Evolutionary conservation across 2,888 invertebrate species (phyloP), one percentile per base, ranked within the genome.

Genomic region (Drosophila formosana): DNA sequence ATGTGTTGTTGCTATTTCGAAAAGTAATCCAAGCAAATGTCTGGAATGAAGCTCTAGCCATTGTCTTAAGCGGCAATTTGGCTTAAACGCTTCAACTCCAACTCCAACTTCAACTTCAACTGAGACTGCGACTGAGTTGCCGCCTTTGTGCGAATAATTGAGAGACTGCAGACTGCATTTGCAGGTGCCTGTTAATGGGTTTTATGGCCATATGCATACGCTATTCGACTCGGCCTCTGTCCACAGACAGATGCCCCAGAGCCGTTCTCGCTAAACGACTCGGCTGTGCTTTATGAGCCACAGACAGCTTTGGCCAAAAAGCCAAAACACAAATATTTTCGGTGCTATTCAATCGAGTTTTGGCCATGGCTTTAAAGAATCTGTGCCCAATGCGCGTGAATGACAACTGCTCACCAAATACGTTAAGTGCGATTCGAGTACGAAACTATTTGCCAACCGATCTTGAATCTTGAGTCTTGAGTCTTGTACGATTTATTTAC

Each of bases 141-240:
- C 57, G 65, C 63, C 72, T 56, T 63, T 57, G 60, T 57, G 51
- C 39, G 18, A 41, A 43, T n/a, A 5, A 5, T 37, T 51, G 5
- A 45, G 32, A 32, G 50, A n/a, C 49, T 53, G 25, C 25, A 9
- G 46, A 63, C 62, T 77, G 80, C 80, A 84, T 80, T 86, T 84
- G 75, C 86, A 81, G 71, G 41, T 75, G 75, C 30, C 66, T 76
- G 87, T 74, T 88, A 87, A 88, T 87, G 77, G 70, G 68, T 70
- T 88, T 86, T 86, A 88, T 86, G 79, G 39, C 37, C 6, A 13
- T 60, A 60, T 49, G 52, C 45, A 47, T 51, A 49, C n/a, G 32
- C 39, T 68, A 58, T 58, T 51, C 43, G 55, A 41, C 52, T 25
- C 51, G 53, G 62, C 52, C 41, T 25, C 49, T 28, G 43, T 37